These are phyloP conservation scores for Pangasius mekongensis DNA, from an alignment of 2,797 vertebrate species.

Conservation along the genomic window DNA sequence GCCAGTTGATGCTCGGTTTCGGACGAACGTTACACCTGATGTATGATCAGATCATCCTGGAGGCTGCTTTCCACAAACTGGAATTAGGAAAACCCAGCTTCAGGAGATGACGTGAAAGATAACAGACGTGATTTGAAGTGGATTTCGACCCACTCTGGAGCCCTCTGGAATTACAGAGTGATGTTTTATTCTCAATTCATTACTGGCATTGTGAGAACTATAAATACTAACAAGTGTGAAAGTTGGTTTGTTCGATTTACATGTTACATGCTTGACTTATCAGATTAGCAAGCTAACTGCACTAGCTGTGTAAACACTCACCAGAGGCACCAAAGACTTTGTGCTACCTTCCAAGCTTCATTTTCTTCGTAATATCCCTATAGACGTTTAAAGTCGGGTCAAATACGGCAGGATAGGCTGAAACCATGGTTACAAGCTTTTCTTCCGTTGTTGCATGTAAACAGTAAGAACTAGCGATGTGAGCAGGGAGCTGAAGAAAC, in stretches of 20 bases:
- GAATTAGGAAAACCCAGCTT: background rate
- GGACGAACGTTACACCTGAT: background rate
- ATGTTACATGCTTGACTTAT: background rate
- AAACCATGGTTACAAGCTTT: background rate
- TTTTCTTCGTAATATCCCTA: background rate
- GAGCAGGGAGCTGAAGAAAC: background rate
- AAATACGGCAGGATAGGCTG: background rate
- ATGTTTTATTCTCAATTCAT: background rate
- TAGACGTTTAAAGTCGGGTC: background rate
- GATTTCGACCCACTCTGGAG: background rate
- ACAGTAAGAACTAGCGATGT: background rate
- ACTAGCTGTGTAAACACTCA: background rate
- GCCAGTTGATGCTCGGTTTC: background rate
- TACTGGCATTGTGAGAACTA: background rate
- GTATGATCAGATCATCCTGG: background rate
- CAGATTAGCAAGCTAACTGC: background rate
- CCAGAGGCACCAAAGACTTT: background rate
- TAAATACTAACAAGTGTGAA: background rate
- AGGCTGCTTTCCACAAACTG: background rate
- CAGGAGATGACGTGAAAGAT: background rate
- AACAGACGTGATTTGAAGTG: background rate
- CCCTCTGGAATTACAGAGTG: background rate
- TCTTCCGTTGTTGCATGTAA: background rate
- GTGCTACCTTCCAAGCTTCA: background rate
- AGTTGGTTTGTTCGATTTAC: background rate